Base-by-base conservation (phyloP, 2,797 vertebrate species). In the Echeneis naucrates region DNA sequence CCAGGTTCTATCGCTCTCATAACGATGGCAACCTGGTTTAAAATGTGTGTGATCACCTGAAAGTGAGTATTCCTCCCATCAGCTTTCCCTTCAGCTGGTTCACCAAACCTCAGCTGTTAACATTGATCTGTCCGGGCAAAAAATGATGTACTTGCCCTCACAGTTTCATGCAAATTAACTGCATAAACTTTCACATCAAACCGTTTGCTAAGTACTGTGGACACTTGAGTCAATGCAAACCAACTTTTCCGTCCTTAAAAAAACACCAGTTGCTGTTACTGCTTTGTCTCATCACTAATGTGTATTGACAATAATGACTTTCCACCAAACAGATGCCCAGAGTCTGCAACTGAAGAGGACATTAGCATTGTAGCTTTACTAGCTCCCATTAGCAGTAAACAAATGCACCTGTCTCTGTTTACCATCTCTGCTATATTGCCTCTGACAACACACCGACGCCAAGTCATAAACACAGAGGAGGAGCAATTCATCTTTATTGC, bases 351-450 rank as follows among this genome's bases (percentile, higher is more conserved):
- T 89, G 84, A 86, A 88, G 89, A 89, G 88, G 86, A 88, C 90
- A 91, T 92, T 92, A 90, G 88, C 88, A 88, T 85, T 89, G 86
- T 90, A 83, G 87, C 88, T 91, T 93, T 90, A 91, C 91, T 90
- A 87, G 88, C 86, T 86, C 87, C 87, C 88, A 92, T 93, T 92
- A 92, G 80, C 84, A 79, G 84, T 91, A 92, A 93, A 91, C 91
- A 92, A 93, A 92, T 90, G 90, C 91, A 93, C 91, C 92, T 93
- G 92, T 93, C 88, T 91, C 83, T 91, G 87, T 91, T 93, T 93
- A 92, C 92, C 87, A 86, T 88, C 88, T 80, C 85, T 81, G 85
- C 88, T 90, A 85, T 92, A 91, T 92, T 92, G 84, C 86, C 85
- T 90, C 90, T 92, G 91, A 92, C 91, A 93, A 91, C 89, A 78